Base-by-base conservation (phyloP, 2,888 invertebrate species). In the Tiliacea citrago region DNA sequence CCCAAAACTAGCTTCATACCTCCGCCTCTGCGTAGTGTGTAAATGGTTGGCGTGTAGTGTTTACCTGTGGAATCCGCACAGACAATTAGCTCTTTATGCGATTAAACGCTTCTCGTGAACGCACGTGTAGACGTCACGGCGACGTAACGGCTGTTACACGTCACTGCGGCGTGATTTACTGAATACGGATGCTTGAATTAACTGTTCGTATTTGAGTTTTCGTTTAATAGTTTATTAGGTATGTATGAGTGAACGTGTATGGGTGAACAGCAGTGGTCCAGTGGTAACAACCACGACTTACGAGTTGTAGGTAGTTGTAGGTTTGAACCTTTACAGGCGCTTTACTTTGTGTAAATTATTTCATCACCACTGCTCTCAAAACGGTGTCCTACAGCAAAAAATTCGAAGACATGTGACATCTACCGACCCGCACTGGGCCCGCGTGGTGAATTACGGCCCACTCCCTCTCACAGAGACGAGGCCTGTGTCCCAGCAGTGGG, bases 81-180 rank as follows among this genome's bases (percentile, higher is more conserved):
- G 95, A 95, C 96, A 96, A 96, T 96, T 96, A 96, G 93, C 95
- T 94, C 93, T 94, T 94, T 93, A 95, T 93, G 89, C 94, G 96
- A 96, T 96, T 96, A 96, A 94, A 93, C 90, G 90, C 91, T 88
- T 88, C 82, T 81, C 87, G 84, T 89, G 90, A 91, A 91, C 92
- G 90, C 94, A 94, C 93, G 94, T 95, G 95, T 92, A 91, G 92
- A 91, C 90, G 84, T 81, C 83, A 84, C 83, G 77, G 75, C 84
- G 84, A 88, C 89, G 87, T 87, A 87, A 86, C 88, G 75, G 83
- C 68, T 73, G 85, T 76, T 72, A 79, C 79, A 87, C 86, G 88
- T 90, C 86, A 87, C 87, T 76, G 53, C 8, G 73, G 57, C 79
- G 84, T 79, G 81, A 86, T 88, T 87, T 77, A 63, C 58, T 65